Evolutionary conservation across 2,113 vertebrate genomes (phyloP).

Genomic region (Arothron firmamentum): DNA sequence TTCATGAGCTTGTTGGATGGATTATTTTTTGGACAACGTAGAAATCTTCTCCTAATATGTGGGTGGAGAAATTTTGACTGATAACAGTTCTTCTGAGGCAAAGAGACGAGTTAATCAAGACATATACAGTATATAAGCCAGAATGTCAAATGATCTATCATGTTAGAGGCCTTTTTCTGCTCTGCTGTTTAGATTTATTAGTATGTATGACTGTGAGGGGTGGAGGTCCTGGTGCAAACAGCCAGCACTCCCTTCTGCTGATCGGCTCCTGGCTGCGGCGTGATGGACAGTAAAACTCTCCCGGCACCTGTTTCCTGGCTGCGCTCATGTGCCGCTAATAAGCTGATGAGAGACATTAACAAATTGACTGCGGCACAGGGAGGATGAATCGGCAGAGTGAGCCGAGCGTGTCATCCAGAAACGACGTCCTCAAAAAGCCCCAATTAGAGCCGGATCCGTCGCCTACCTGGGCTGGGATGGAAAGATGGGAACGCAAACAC

Average conservation of each 20-base stretch:
- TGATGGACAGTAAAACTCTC: constrained; percentile 64
- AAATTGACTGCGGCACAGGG: constrained; percentile 56
- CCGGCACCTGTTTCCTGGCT: constrained; percentile 69
- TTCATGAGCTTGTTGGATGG: too few relatives aligned
- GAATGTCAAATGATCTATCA: too few relatives aligned
- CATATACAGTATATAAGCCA: too few relatives aligned
- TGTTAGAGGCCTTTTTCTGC: too few relatives aligned
- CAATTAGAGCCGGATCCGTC: constrained; percentile 37
- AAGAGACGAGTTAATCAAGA: too few relatives aligned
- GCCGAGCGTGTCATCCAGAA: constrained; percentile 48
- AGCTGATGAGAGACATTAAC: constrained; percentile 72
- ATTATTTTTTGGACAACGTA: too few relatives aligned
- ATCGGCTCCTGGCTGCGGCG: constrained; percentile 42
- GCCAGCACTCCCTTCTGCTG: constrained; percentile 20
- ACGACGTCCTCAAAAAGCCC: constrained; percentile 60
- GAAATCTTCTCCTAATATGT: too few relatives aligned
- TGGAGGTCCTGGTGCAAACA: constrained; percentile 2
- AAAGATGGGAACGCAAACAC: constrained; percentile 31
- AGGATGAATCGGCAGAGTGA: constrained; percentile 62
- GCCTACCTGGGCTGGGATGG: constrained; percentile 39
- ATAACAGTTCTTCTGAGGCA: too few relatives aligned
- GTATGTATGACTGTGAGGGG: background rate
- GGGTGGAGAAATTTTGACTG: too few relatives aligned
- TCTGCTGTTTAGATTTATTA: too few relatives aligned
- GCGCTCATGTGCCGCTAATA: constrained; percentile 68